Evolutionary conservation across 2,888 invertebrate species (phyloP), one percentile per base, ranked within the genome.

Genomic region (Nysson spinosus): DNA sequence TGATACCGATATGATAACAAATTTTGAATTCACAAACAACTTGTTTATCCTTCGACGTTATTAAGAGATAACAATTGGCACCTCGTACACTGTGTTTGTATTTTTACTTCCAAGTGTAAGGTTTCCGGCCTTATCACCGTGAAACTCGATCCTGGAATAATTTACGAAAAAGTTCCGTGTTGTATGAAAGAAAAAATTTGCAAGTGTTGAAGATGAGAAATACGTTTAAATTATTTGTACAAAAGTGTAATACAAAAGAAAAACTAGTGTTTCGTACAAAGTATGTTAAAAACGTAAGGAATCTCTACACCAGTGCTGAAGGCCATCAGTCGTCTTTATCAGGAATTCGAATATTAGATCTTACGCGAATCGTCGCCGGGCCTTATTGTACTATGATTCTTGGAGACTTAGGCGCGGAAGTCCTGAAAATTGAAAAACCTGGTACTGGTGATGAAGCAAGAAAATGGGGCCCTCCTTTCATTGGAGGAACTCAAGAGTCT

Each of bases 341-440:
- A 55, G 94, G 93, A 60, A 88, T 96, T 28, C 90, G 92, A 79
- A 90, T 96, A 9, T 86, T 96, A 62, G 96, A 96, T 88, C 85
- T 96, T 64, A 94, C 95, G 4, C 89, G 98, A 77, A 94, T 98
- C 32, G 91, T 98, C 2, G 98, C 98, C 14, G 98, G 98, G 0
- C 98, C 98, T 0, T 95, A 94, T 83, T 97, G 97, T 85, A 94
- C 97, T 0, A 97, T 97, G 97, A 91, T 96, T 51, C 88, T 99
- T 16, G 95, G 95, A 1, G 98, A 98, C 88, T 88, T 97, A 61
- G 98, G 98, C 0, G 98, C 98, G 0, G 96, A 97, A 83, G 91
- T 98, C 0, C 92, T 96, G 42, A 98, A 98, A 90, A 91, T 99
- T 30, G 98, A 99, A 85, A 92, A 92, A 73, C 94, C 96, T 0